These are phyloP conservation scores for Aphyosemion australe DNA, from an alignment of 2,113 vertebrate genomes.

Conservation along the genomic window DNA sequence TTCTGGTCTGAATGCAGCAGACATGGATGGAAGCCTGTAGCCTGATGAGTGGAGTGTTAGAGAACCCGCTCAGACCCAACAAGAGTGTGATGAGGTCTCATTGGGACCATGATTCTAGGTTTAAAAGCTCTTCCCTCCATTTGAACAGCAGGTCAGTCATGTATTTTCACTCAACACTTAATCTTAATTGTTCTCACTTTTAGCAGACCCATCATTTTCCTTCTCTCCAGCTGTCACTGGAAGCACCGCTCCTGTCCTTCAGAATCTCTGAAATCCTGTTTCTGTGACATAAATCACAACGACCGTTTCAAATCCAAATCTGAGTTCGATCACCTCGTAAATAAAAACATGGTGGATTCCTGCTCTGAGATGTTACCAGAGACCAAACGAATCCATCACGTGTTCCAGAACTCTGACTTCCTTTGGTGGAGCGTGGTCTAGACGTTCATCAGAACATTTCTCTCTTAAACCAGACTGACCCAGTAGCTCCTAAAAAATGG, in stretches of 20 bases:
- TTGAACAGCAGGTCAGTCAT: neutral
- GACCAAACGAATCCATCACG: too few relatives aligned
- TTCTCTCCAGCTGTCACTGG: conserved; percentile 33
- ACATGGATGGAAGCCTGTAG: too few relatives aligned
- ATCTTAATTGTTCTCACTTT: conserved; percentile 46
- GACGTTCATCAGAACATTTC: conserved; percentile 37
- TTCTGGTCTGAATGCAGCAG: too few relatives aligned
- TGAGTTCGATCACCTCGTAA: conserved; percentile 21
- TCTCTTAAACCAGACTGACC: conserved; percentile 13
- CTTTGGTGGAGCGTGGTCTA: conserved; percentile 25
- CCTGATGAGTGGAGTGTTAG: too few relatives aligned
- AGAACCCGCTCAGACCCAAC: too few relatives aligned
- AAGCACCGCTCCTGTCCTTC: conserved; percentile 49
- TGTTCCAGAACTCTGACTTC: conserved; percentile 15
- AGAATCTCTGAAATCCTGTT: conserved; percentile 20
- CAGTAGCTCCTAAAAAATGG: neutral
- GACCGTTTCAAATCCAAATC: neutral
- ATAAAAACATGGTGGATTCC: conserved; percentile 15
- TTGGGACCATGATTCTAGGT: too few relatives aligned
- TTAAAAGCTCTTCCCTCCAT: too few relatives aligned
- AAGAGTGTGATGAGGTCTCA: too few relatives aligned
- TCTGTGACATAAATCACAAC: conserved; percentile 29
- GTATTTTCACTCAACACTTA: conserved; percentile 17
- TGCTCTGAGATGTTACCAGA: conserved; percentile 1
- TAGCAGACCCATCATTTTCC: conserved; percentile 30